Base-by-base conservation (phyloP, 2,113 vertebrate genomes). In the Heliornis fulica region DNA sequence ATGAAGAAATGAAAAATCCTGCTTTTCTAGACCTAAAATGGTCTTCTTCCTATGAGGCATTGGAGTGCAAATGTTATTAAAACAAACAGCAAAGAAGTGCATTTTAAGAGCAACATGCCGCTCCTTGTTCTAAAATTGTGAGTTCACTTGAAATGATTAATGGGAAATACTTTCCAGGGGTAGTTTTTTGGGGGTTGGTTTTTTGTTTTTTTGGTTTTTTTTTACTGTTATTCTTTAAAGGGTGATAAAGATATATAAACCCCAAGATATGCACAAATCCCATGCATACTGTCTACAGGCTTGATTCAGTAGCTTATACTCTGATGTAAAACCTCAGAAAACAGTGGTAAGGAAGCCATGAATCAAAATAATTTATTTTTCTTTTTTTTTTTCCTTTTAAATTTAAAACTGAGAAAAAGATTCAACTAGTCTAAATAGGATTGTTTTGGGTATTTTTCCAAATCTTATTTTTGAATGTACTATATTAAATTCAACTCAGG, bases 181-280 rank as follows among this genome's bases (percentile, higher is more conserved):
- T n/a, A n/a, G 46, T 46, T 46, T 46, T 22, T 43, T 43, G 41
- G 41, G 41, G 46, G n/a, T n/a, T n/a, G n/a, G n/a, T n/a, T n/a
- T n/a, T n/a, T n/a, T n/a, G n/a, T n/a, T n/a, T n/a, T n/a, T n/a
- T n/a, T 88, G 36, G 5, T 7, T 0, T 48, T 80, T 94, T 96
- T 96, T 94, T 90, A 96, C 56, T 90, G 41, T 82, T 95, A 46
- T 95, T 96, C 71, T 96, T 97, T 94, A 97, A 93, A 96, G 75
- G 66, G 90, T 88, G 93, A 87, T 96, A 96, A 97, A 97, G 90
- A 94, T 95, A 96, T 96, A 96, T 96, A 93, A 92, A 97, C 79
- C 92, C 92, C 93, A 93, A 93, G 92, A 96, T 93, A 90, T 78
- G 64, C 75, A 95, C 94, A 96, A 94, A 96, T 94, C 88, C 83